Percentiles rank a stretch among this genome's conserved stretches.
Evolutionary conservation across 2,888 invertebrate genomes (phyloP).

Genomic region (Stenchaetothrips biformis): DNA sequence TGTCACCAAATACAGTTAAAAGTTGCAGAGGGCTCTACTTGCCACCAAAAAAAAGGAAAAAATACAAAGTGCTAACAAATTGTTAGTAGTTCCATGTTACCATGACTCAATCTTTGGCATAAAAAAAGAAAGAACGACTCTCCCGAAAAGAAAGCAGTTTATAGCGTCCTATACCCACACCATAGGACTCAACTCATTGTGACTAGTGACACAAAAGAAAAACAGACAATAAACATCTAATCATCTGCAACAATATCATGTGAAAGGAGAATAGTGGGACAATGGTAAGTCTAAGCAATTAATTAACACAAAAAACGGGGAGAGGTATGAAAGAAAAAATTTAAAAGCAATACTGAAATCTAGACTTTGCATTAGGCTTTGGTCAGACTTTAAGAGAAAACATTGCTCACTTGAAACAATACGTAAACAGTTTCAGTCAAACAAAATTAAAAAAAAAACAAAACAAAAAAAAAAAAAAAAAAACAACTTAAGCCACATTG

Average conservation of each 20-base stretch:
- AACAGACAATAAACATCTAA: not conserved
- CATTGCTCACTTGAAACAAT: too few species aligned
- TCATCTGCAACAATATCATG: too few species aligned
- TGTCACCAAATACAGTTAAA: not conserved
- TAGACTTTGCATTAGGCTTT: too few species aligned
- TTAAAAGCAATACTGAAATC: not conserved
- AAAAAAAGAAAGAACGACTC: not conserved
- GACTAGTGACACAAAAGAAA: not conserved
- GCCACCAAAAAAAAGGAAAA: not conserved
- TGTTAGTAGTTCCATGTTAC: not conserved
- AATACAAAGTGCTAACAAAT: not conserved
- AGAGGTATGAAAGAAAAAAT: not conserved
- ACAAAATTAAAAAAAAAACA: too few species aligned
- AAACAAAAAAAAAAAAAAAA: not conserved
- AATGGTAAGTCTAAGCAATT: not conserved
- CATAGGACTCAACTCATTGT: not conserved
- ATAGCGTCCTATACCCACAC: not conserved
- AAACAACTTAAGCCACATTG: not conserved
- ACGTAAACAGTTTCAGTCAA: too few species aligned
- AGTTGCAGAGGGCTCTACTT: not conserved
- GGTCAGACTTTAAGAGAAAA: too few species aligned
- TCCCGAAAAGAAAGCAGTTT: not conserved
- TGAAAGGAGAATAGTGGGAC: too few species aligned
- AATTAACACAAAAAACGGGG: not conserved
- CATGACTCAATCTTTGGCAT: constrained; percentile 23